Conservation (phyloP, 2,888 invertebrate species). For the Neoitamus cyanurus region DNA sequence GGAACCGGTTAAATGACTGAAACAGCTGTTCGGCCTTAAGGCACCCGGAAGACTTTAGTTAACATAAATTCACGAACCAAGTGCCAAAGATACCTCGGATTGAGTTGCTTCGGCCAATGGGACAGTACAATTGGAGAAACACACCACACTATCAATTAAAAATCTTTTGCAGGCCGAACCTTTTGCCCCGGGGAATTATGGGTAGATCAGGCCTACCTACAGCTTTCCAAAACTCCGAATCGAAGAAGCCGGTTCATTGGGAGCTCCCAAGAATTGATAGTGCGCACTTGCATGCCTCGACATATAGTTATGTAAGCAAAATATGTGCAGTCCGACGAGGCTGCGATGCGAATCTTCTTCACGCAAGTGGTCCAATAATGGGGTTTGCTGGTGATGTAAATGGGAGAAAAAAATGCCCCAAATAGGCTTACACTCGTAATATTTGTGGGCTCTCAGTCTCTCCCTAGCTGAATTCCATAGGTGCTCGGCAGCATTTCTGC, state of each 20-base stretch:
- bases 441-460: neutral
- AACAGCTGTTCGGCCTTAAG: neutral
- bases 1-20: neutral
- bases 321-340: neutral
- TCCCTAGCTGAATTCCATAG: neutral
- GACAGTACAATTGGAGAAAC: neutral
- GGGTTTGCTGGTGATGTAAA: neutral
- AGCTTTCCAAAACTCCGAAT: neutral
- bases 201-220: neutral
- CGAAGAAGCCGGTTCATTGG: neutral
- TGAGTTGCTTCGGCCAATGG: neutral
- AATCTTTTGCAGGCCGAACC: neutral
- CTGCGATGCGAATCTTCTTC: neutral
- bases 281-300: neutral
- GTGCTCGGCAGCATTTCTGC: neutral
- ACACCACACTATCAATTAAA: neutral
- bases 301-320: neutral
- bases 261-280: neutral
- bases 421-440: neutral
- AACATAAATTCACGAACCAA: neutral
- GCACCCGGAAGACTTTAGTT: neutral
- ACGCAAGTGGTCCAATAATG: neutral
- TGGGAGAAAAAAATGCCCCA: neutral
- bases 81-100: neutral
- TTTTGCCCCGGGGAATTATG: neutral